Evolutionary conservation across 2,113 vertebrate species (phyloP), one percentile per base, ranked within the genome.

Genomic region (Laterallus jamaicensis): DNA sequence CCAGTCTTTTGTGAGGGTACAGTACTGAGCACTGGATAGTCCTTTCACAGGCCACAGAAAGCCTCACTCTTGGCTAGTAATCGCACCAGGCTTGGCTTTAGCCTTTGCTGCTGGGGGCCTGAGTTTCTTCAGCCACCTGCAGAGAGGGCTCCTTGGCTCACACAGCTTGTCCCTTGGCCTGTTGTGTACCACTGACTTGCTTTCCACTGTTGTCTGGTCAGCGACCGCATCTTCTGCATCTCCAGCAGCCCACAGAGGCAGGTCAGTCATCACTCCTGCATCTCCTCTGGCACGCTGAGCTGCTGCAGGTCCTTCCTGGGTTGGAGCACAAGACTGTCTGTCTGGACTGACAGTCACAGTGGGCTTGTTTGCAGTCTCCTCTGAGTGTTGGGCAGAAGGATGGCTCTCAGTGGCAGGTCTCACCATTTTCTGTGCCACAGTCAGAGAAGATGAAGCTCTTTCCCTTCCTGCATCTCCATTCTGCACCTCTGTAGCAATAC

Each of bases 111-210:
- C 69, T 0, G 77, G 50, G 31, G 39, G 17, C 52, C 5, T 79
- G 66, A 95, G 83, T 2, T 20, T 85, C 84, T 47, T 82, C 84
- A 97, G 93, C 96, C 93, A 95, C 40, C n/a, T 95, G 91, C 96
- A 95, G 32, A 97, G 19, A 21, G 75, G 94, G n/a, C 89, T 47
- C 44, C 44, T 91, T 1, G 75, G 32, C 62, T 62, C 93, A 78
- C 62, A 35, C 29, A 7, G 7, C 47, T 31, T 82, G 12, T 0
- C 0, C 3, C 5, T 47, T 4, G 49, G 4, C 15, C 81, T 82
- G 62, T 2, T 54, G 29, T 0, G 1, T 0, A 5, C 0, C 0
- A 0, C 66, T 0, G 54, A 29, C 39, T 2, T 52, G 40, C 35
- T 16, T 16, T 4, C 15, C 24, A 0, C 24, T 0, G 8, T 5